Evolutionary conservation across 2,113 vertebrate genomes (phyloP), one percentile per base, ranked within the genome.

Genomic region (Gobio gobio): DNA sequence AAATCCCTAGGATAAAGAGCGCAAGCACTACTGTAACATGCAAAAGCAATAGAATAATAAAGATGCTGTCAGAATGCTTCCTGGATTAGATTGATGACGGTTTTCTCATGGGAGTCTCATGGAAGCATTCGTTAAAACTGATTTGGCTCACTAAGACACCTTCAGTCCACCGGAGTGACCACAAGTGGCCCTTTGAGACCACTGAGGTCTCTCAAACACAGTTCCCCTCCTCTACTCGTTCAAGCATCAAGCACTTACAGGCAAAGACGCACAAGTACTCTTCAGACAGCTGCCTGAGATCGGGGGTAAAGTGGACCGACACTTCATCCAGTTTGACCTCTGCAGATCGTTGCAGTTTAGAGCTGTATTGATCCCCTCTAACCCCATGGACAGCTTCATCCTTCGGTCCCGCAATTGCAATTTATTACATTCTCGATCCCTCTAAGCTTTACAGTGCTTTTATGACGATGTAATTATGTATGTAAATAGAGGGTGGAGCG

Each of bases 391-490:
- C 64, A 72, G 81, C 66, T 72, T 56, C 81, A 72, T 83, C 81
- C 80, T 47, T 54, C 10, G 1, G 18, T 20, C 40, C 9, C 16
- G 43, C 40, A 8, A 26, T 1, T n/a, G 8, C 49, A 66, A 45
- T 85, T 85, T 79, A 79, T 86, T 56, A 68, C 47, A 58, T 45
- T 47, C 36, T 9, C 24, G 45, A 45, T 40, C 16, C 16, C 22
- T 13, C 24, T 20, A 6, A 56, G n/a, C 29, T 40, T 64, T 58
- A 76, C 56, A 56, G 49, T 20, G 74, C 26, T 78, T 70, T 86
- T 78, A 86, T 83, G 61, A 83, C 2, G 49, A 72, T 29, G 49
- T 78, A 83, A 77, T 78, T 76, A 83, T 86, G 80, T 83, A 83
- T 70, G 51, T 43, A 70, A 58, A 58, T 58, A 45, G 80, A 47